Evolutionary conservation across 2,797 vertebrate species (phyloP).

Genomic region (Mormyrops boulengeri): DNA sequence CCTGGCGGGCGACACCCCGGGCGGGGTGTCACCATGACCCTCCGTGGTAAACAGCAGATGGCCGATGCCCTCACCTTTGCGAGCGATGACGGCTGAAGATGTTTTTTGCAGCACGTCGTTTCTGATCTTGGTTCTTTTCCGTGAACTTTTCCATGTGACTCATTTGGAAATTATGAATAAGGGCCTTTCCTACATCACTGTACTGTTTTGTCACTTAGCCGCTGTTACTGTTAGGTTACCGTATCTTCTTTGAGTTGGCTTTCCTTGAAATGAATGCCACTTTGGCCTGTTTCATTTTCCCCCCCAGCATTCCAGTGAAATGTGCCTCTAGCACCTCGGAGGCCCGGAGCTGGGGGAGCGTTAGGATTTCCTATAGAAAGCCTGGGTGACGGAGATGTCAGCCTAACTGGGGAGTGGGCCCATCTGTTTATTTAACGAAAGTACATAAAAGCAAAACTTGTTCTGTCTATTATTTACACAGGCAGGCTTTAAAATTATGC

Average conservation of each 20-base stretch:
- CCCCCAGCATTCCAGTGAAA: background rate
- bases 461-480: background rate
- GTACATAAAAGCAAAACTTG: background rate
- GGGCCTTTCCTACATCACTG: background rate
- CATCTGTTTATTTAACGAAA: background rate
- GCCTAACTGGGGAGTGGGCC: background rate
- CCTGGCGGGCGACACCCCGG: background rate
- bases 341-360: background rate
- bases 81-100: background rate
- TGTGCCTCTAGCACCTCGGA: background rate
- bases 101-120: background rate
- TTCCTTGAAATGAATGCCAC: background rate
- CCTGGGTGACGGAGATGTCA: background rate
- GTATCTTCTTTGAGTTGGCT: background rate
- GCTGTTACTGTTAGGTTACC: background rate
- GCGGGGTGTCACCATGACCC: background rate
- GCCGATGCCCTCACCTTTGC: background rate
- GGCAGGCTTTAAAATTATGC: conserved; percentile 13
- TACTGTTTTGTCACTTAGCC: background rate
- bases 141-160: background rate
- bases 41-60: background rate
- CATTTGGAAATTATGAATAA: background rate
- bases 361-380: background rate
- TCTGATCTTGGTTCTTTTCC: background rate
- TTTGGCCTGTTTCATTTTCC: background rate